A percentile compares a stretch with the other conserved stretches of the same genome.
phyloP scores from a whole-genome alignment of 2,113 vertebrate genomes.

The Geothlypis trichas region DNA sequence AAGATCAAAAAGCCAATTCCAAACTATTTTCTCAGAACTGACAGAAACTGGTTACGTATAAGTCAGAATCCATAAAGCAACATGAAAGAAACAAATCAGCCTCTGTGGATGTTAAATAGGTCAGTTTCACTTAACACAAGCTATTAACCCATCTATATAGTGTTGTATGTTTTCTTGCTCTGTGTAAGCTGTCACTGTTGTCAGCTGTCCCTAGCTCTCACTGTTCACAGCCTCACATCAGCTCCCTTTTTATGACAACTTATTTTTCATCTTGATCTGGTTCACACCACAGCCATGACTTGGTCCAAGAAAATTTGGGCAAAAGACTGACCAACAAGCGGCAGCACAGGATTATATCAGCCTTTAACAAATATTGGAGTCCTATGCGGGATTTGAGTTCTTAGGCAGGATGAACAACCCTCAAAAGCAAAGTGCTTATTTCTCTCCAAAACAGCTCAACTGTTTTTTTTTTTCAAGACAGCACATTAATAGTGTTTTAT shows the following conservation, averaged over 20 bases:
- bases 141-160: not conserved
- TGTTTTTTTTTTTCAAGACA: not conserved
- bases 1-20: not conserved
- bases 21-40: not conserved
- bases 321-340: not conserved
- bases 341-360: not conserved
- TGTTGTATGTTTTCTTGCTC: not conserved
- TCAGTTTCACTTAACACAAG: not conserved
- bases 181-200: not conserved
- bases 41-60: not conserved
- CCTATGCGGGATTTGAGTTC: not conserved
- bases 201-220: not conserved
- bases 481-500: not conserved
- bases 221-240: not conserved
- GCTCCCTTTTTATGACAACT: not conserved
- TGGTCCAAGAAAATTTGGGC: not conserved
- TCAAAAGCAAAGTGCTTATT: not conserved
- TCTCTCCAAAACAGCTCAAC: not conserved
- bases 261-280: not conserved
- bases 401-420: not conserved
- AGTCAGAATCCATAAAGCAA: not conserved
- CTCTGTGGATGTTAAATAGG: not conserved
- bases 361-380: not conserved
- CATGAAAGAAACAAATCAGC: not conserved
- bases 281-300: not conserved